Base-by-base conservation (phyloP, 2,797 vertebrate species). In the Myoxocephalus aenaeus region DNA sequence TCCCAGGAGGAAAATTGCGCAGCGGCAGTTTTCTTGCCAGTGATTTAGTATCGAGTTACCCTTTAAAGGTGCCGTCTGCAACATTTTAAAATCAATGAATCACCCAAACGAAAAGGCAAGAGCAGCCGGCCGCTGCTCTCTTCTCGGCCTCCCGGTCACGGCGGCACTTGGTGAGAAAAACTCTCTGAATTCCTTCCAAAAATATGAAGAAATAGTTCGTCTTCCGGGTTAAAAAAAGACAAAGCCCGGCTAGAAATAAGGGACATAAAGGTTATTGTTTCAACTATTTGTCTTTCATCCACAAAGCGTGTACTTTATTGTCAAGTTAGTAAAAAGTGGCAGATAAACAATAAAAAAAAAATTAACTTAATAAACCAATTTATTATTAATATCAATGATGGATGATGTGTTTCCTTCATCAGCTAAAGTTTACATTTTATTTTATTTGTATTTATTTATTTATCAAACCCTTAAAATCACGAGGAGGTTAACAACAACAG, bases 81-180 rank as follows among this genome's bases (percentile, higher is more conserved):
- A 11, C 32, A 53, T n/a, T 38, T 44, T 46, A 7, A 65, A 29
- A 63, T 63, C 38, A 22, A 46, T 73, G 14, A 69, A 57, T 73
- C 20, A 15, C 42, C 32, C 36, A 70, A 64, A 62, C 3, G 7
- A 56, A 57, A 75, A 50, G 62, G 12, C 7, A 0, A 63, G 9
- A 56, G 12, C 32, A 46, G 18, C 18, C 32, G 20, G 20, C 25
- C 12, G 1, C 4, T 50, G 53, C 42, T 3, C 53, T 65, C 40
- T 22, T 18, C 32, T 57, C 13, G 14, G 27, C 20, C 34, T 29
- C 18, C 15, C 0, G 2, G 17, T n/a, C 8, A 22, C 14, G 2
- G 4, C 20, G 5, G n/a, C 44, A 34, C 17, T 53, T 11, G 3
- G 0, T 7, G 0, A 10, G 18, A 42, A 48, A 1, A 48, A 1